These are phyloP conservation scores for Acipenser ruthenus DNA, from an alignment of 2,797 vertebrate species.

Conservation along the genomic window DNA sequence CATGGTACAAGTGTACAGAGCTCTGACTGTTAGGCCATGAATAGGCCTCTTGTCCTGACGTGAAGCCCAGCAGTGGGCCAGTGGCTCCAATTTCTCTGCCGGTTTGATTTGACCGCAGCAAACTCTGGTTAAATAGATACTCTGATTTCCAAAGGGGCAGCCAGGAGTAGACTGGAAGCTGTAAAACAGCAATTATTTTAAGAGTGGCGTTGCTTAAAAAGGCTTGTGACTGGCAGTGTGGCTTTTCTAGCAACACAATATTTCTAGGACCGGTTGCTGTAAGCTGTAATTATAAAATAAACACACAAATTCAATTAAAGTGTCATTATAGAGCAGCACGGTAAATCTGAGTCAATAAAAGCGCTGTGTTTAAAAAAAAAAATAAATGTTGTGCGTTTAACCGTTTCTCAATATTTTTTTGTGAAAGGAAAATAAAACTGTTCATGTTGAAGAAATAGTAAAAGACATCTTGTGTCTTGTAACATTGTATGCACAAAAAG, in stretches of 20 bases:
- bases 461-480: too few species aligned
- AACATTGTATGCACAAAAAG: too few species aligned
- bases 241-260: not conserved
- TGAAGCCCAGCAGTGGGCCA: not conserved
- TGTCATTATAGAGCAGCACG: too few species aligned
- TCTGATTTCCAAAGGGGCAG: conserved; percentile 24
- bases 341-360: too few species aligned
- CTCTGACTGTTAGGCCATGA: conserved; percentile 13
- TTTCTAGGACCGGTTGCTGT: not conserved
- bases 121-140: conserved; percentile 17
- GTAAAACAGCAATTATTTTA: conserved; percentile 43
- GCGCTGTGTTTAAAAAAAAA: too few species aligned
- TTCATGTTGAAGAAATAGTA: too few species aligned
- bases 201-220: not conserved
- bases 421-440: too few species aligned
- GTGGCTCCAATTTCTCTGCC: conserved; percentile 5
- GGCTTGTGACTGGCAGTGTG: not conserved
- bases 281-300: too few species aligned
- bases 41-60: conserved; percentile 10
- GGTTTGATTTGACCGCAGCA: conserved; percentile 7
- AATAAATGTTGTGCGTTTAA: too few species aligned
- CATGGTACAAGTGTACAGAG: conserved; percentile 12
- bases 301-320: too few species aligned
- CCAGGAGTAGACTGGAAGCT: conserved; percentile 42
- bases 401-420: too few species aligned